These are phyloP conservation scores for Pseudachorutes palmiensis DNA, from an alignment of 1,140 invertebrate genomes.

Conservation along the genomic window DNA sequence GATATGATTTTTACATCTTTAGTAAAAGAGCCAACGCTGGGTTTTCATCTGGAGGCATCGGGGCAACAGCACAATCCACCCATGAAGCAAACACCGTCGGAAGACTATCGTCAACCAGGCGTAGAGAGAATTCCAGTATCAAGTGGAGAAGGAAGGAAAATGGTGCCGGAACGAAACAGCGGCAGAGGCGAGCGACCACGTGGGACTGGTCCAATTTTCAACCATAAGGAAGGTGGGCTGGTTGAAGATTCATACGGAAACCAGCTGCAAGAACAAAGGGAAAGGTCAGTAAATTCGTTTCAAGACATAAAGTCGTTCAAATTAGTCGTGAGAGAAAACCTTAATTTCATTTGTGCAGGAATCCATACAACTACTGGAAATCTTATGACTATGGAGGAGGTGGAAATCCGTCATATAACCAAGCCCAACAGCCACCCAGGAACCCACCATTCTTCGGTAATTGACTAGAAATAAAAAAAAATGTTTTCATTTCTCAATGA, in stretches of 20 bases:
- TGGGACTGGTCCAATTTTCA: constrained; percentile 21
- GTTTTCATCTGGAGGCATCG: background rate
- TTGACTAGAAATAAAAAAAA: too few species aligned
- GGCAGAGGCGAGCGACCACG: background rate
- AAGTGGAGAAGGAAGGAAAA: background rate
- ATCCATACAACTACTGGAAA: constrained; percentile 21
- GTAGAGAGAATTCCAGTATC: too few species aligned
- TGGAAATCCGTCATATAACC: background rate
- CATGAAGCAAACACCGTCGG: background rate
- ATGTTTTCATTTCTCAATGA: too few species aligned
- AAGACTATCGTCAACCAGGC: too few species aligned
- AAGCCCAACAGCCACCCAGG: background rate
- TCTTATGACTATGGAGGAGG: constrained; percentile 17
- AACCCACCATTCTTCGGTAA: background rate
- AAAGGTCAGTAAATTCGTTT: constrained; percentile 11
- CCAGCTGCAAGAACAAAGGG: constrained; percentile 23
- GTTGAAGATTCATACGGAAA: constrained; percentile 26
- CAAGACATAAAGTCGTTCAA: too few species aligned
- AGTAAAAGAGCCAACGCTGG: too few species aligned
- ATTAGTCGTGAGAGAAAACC: too few species aligned
- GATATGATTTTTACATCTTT: too few species aligned
- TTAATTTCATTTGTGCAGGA: background rate
- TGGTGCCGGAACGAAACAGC: background rate
- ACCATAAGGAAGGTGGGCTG: constrained; percentile 33
- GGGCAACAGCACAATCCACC: background rate